These are phyloP conservation scores for Lissocephala sabroskyi DNA, from an alignment of 2,888 invertebrate genomes.

Conservation along the genomic window DNA sequence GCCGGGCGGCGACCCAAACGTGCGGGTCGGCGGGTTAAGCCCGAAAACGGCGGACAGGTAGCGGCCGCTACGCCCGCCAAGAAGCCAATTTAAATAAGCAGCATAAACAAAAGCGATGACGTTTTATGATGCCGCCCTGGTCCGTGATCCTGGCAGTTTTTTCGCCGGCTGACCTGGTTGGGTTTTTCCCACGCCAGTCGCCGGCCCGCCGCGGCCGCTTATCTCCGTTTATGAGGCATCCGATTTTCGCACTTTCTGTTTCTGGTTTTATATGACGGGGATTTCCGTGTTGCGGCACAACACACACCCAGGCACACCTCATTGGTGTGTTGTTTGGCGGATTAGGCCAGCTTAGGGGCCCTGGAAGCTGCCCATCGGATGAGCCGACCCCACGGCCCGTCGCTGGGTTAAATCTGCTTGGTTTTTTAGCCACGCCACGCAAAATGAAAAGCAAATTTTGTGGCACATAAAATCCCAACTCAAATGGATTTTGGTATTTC, in stretches of 20 bases:
- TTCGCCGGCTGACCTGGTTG: slow-evolving; percentile 13
- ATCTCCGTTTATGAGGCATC: slow-evolving; percentile 45
- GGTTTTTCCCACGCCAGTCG: slow-evolving; percentile 58
- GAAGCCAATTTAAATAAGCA: slow-evolving; percentile 67
- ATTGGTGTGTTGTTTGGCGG: slow-evolving; percentile 5
- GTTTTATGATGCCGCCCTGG: slow-evolving; percentile 31
- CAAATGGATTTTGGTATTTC: no score
- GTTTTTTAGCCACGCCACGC: no score
- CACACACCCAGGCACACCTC: neutral
- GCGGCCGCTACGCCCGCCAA: slow-evolving; percentile 49
- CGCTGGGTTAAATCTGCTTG: no score
- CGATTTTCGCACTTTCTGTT: slow-evolving; percentile 33
- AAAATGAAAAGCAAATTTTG: no score
- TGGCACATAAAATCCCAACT: no score
- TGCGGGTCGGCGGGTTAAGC: no score
- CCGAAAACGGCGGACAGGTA: neutral
- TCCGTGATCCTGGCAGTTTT: neutral
- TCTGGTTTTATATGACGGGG: slow-evolving; percentile 30
- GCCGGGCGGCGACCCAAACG: no score
- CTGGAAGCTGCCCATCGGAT: no score
- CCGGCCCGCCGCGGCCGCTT: slow-evolving; percentile 14
- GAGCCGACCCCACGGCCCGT: no score
- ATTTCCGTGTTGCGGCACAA: slow-evolving; percentile 37
- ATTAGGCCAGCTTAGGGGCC: slow-evolving; percentile 16
- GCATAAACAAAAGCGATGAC: slow-evolving; percentile 54